Conservation (phyloP, 2,113 vertebrate genomes). For the Ictalurus furcatus region DNA sequence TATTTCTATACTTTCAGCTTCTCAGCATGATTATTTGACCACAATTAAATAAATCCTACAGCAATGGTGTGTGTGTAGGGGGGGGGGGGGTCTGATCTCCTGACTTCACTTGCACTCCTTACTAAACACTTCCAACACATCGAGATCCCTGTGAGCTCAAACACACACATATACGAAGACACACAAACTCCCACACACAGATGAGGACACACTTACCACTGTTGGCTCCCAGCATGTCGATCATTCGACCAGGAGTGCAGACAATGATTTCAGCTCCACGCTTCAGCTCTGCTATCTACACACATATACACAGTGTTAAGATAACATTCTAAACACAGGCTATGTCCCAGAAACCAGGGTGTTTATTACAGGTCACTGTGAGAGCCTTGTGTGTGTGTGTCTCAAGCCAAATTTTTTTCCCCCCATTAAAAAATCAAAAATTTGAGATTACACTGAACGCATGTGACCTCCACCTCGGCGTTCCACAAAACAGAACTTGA, state of each 20-base stretch:
- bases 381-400: not conserved
- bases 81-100: not conserved
- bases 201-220: constrained; percentile 82
- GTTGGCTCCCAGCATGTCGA: constrained; percentile 99
- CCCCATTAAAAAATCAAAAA: not conserved
- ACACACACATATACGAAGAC: not conserved
- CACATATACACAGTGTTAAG: not conserved
- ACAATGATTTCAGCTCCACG: constrained; percentile 99
- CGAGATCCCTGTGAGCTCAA: not conserved
- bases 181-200: not conserved
- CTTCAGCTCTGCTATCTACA: constrained; percentile 97
- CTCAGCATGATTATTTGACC: not conserved
- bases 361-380: not conserved
- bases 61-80: not conserved
- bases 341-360: not conserved
- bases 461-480: not conserved
- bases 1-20: not conserved
- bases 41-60: not conserved
- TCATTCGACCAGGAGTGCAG: constrained; percentile 98
- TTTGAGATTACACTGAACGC: too few relatives aligned
- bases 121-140: not conserved
- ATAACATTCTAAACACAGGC: not conserved
- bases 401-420: not conserved
- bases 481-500: not conserved
- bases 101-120: not conserved